Conservation (phyloP, 2,888 invertebrate species). For the Tenthredo notha region DNA sequence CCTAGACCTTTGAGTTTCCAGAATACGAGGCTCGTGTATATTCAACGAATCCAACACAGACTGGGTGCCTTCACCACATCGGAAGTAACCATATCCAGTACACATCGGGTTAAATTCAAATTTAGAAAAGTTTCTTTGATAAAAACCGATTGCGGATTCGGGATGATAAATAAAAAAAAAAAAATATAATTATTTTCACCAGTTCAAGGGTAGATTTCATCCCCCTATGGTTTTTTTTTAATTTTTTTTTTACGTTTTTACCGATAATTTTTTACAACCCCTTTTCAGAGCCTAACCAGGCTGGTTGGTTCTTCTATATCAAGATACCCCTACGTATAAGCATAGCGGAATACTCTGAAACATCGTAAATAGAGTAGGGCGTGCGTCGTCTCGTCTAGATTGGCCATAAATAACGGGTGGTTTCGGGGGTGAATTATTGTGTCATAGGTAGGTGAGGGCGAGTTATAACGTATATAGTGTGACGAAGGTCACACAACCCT, state of each 20-base stretch:
- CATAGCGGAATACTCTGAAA: not conserved
- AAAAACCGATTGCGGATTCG: no score
- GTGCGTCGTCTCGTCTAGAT: constrained; percentile 44
- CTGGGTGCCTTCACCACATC: not conserved
- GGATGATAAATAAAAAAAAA: no score
- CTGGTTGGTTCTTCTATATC: not conserved
- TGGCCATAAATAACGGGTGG: constrained; percentile 45
- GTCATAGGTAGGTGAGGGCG: constrained; percentile 37
- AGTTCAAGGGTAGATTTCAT: not conserved
- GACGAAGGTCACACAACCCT: not conserved
- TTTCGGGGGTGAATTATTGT: constrained; percentile 37
- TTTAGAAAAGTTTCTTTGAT: no score
- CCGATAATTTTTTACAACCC: not conserved
- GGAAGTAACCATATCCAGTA: not conserved
- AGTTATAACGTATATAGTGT: not conserved
- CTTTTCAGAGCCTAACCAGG: not conserved
- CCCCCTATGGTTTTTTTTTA: not conserved
- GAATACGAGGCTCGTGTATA: not conserved
- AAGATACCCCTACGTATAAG: not conserved
- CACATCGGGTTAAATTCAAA: not conserved
- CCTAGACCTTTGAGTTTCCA: constrained; percentile 3
- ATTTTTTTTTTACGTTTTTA: not conserved
- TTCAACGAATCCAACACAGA: constrained; percentile 1
- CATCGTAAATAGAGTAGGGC: constrained; percentile 26
- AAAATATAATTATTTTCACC: no score